These are phyloP conservation scores for Punctoribates punctum DNA, from an alignment of 2,888 invertebrate species.

Conservation along the genomic window DNA sequence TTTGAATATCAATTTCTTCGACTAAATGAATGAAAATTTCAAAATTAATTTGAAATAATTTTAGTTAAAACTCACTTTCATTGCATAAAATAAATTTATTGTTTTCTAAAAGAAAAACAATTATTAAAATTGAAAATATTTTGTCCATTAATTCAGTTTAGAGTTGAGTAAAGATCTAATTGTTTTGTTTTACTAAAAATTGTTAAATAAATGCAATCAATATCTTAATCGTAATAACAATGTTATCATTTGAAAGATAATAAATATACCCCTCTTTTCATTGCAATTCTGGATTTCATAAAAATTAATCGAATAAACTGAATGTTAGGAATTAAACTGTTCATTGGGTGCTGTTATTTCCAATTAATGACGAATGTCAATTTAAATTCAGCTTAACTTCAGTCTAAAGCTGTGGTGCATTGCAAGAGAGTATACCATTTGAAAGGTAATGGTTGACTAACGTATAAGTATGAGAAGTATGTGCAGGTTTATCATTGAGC, in stretches of 20 bases:
- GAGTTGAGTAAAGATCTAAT: too few species aligned
- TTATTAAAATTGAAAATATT: too few species aligned
- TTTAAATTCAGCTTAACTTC: background rate
- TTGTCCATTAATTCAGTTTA: too few species aligned
- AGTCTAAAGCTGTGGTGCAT: background rate
- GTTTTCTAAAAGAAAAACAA: too few species aligned
- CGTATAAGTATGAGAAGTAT: background rate
- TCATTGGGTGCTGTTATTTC: too few species aligned
- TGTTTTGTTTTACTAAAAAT: too few species aligned
- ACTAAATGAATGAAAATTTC: background rate
- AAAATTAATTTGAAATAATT: too few species aligned
- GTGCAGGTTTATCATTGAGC: background rate
- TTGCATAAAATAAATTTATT: background rate
- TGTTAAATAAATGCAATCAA: background rate
- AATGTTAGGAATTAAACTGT: too few species aligned
- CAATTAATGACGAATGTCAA: too few species aligned
- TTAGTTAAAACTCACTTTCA: background rate
- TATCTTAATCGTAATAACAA: background rate
- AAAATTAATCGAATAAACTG: too few species aligned
- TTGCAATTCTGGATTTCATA: too few species aligned
- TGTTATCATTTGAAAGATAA: slow-evolving; percentile 2
- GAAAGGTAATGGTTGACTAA: background rate
- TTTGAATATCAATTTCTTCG: background rate
- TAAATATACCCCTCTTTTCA: background rate
- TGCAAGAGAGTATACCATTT: background rate